Evolutionary conservation across 2,888 invertebrate genomes (phyloP).

Genomic region (Hirtodrosophila confusa): DNA sequence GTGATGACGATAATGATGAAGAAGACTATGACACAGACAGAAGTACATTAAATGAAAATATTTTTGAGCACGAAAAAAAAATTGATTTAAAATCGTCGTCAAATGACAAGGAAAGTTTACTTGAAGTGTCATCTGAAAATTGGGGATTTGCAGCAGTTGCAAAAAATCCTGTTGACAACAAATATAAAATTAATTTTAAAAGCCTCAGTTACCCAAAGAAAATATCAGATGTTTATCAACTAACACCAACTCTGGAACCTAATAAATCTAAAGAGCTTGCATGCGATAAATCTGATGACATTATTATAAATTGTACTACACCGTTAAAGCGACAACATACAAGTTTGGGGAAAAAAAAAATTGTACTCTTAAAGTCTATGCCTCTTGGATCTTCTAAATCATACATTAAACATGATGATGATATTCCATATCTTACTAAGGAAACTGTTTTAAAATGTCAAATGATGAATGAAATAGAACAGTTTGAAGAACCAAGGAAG

Average conservation of each 20-base stretch:
- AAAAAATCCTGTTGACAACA: constrained; percentile 85
- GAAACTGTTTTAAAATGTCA: constrained; percentile 85
- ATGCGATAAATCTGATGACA: constrained; percentile 26
- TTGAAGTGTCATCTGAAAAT: constrained; percentile 77
- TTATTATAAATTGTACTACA: constrained; percentile 2
- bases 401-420: constrained; percentile 72
- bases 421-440: constrained; percentile 83
- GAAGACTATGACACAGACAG: constrained; percentile 78
- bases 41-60: constrained; percentile 77
- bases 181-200: constrained; percentile 49
- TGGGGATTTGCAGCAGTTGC: constrained; percentile 88
- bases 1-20: constrained; percentile 82
- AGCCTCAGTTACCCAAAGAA: constrained; percentile 58
- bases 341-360: constrained; percentile 61
- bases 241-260: constrained; percentile 27
- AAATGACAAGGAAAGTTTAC: constrained; percentile 41
- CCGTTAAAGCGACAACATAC: constrained; percentile 9
- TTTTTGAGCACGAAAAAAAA: constrained; percentile 73
- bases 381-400: constrained; percentile 77
- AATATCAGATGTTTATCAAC: constrained; percentile 13
- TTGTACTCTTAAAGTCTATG: constrained; percentile 80
- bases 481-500: constrained; percentile 33
- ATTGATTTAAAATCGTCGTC: constrained; percentile 50
- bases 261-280: constrained; percentile 26
- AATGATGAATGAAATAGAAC: constrained; percentile 64